Conservation (phyloP, 2,888 invertebrate genomes). For the Eledone cirrhosa region DNA sequence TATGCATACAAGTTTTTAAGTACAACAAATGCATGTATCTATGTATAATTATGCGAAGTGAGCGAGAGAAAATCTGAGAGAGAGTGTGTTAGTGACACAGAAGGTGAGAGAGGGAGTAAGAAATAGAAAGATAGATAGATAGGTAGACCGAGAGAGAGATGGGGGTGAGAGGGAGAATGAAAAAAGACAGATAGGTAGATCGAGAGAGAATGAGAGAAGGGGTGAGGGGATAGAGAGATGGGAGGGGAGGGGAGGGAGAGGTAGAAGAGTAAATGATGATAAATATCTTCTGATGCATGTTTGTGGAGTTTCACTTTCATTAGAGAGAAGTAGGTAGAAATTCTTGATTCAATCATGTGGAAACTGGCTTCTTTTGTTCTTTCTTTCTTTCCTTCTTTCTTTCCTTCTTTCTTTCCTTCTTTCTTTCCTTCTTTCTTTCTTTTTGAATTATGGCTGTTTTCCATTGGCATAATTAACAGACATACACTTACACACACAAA, state of each 20-base stretch:
- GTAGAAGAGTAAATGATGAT: neutral
- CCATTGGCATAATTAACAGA: too few species aligned
- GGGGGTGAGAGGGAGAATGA: neutral
- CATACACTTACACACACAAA: too few species aligned
- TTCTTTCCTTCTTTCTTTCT: too few species aligned
- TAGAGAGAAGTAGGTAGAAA: too few species aligned
- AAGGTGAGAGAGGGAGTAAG: neutral
- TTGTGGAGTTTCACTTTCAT: too few species aligned
- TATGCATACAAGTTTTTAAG: neutral
- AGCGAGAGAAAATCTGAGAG: neutral
- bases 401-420: too few species aligned
- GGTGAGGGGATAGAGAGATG: neutral
- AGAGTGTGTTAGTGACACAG: too few species aligned
- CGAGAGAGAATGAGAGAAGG: neutral
- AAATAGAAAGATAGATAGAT: neutral
- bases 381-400: too few species aligned
- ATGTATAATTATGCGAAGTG: neutral
- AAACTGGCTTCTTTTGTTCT: too few species aligned
- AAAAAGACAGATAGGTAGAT: neutral
- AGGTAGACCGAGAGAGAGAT: neutral
- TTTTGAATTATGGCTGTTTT: too few species aligned
- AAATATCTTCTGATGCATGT: too few species aligned
- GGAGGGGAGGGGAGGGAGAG: neutral
- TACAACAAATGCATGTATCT: neutral
- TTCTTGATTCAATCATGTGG: too few species aligned